A percentile compares a stretch with the other conserved stretches of the same genome.
Conservation (phyloP, 2,113 vertebrate genomes). For the Asarcornis scutulata region DNA sequence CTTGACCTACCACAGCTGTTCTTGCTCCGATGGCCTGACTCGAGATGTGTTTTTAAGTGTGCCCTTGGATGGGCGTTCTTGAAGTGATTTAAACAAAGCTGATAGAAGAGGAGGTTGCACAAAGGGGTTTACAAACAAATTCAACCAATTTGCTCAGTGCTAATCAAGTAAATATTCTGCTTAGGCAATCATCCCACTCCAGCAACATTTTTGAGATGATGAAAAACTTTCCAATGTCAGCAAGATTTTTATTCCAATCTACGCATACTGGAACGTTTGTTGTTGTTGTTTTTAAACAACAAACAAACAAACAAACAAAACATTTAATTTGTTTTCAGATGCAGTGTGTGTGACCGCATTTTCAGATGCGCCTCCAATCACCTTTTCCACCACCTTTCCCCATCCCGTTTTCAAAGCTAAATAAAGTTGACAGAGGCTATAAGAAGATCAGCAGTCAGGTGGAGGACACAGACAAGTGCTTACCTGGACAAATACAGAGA, state of each 20-base stretch:
- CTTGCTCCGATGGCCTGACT: neutral
- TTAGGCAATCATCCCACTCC: neutral
- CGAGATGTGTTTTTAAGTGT: neutral
- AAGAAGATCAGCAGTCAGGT: neutral
- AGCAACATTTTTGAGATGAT: neutral
- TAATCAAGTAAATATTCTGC: neutral
- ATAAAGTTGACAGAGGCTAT: neutral
- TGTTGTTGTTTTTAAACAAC: too few species aligned
- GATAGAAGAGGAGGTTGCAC: neutral
- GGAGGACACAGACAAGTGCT: neutral
- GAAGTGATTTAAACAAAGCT: neutral
- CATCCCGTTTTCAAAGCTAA: neutral
- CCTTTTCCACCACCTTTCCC: neutral
- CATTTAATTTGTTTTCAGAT: neutral
- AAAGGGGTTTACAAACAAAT: neutral
- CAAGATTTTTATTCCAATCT: neutral
- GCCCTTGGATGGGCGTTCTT: neutral
- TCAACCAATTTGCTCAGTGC: neutral
- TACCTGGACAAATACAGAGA: rapidly evolving
- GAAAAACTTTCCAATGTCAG: neutral
- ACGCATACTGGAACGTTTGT: neutral
- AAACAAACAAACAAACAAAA: too few species aligned
- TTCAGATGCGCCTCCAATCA: neutral
- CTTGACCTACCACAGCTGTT: neutral
- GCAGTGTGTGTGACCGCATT: rapidly evolving